A percentile compares a stretch with the other conserved stretches of the same genome.
These are phyloP conservation scores for Asteroscopus sphinx DNA, from an alignment of 2,888 invertebrate species.

Conservation along the genomic window DNA sequence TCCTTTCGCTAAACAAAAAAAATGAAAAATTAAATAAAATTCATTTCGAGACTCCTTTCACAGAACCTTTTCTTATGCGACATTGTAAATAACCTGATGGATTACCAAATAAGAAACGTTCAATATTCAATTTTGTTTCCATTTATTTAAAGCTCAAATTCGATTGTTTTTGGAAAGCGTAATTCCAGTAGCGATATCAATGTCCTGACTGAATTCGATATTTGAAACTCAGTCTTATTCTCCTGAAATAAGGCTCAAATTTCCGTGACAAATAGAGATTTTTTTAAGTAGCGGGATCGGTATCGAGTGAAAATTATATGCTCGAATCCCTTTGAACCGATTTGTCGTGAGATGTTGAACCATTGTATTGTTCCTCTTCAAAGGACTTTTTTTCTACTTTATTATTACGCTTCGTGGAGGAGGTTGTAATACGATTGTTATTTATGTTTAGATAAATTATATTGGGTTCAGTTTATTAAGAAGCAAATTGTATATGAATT, in stretches of 20 bases:
- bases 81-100: conserved; percentile 79
- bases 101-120: conserved; percentile 40
- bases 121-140: conserved; percentile 43
- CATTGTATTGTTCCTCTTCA: conserved; percentile 82
- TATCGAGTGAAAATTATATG: conserved; percentile 82
- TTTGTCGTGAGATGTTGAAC: conserved; percentile 69
- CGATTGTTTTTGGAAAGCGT: conserved; percentile 21
- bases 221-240: neutral
- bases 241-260: conserved; percentile 27
- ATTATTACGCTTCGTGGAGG: conserved; percentile 76
- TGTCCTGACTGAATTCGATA: conserved; percentile 1
- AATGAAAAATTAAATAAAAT: conserved; percentile 77
- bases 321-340: conserved; percentile 79
- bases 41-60: conserved; percentile 81
- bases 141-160: conserved; percentile 30
- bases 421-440: conserved; percentile 66
- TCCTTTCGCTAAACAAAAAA: conserved; percentile 60
- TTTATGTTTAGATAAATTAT: conserved; percentile 64
- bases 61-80: conserved; percentile 71
- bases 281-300: conserved; percentile 75
- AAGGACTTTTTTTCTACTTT: conserved; percentile 79
- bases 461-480: conserved; percentile 41
- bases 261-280: conserved; percentile 34
- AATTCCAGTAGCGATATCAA: conserved; percentile 45
- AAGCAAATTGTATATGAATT: conserved; percentile 20